phyloP scores from a whole-genome alignment of 2,888 invertebrate species.

The Tiliacea aurago region DNA sequence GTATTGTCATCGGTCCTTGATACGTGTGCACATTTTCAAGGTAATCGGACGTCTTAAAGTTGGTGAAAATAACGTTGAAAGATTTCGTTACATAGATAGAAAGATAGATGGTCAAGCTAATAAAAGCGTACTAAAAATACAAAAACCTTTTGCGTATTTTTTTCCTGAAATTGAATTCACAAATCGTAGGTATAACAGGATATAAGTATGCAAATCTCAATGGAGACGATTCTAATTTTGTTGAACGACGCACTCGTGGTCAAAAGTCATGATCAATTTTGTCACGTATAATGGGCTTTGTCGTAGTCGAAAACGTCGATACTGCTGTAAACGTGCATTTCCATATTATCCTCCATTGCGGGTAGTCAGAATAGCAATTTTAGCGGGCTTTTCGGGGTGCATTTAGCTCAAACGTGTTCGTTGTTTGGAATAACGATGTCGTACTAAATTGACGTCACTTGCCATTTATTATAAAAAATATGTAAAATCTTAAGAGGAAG shows the following conservation, averaged over 20 bases:
- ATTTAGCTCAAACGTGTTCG: constrained; percentile 55
- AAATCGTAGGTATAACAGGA: constrained; percentile 13
- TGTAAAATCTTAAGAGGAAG: constrained; percentile 23
- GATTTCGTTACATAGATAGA: no score
- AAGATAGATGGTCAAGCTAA: no score
- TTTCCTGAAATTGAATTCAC: constrained; percentile 22
- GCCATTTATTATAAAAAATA: constrained; percentile 17
- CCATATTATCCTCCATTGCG: constrained; percentile 55
- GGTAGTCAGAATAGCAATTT: constrained; percentile 52
- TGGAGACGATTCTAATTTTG: constrained; percentile 44
- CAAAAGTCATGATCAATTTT: constrained; percentile 61
- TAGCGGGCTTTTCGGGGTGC: constrained; percentile 34
- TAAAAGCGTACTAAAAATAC: neutral
- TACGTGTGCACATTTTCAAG: no score
- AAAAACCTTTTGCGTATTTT: constrained; percentile 7
- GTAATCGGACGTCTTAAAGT: no score
- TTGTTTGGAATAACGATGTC: constrained; percentile 40
- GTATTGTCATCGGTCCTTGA: no score
- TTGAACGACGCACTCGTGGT: constrained; percentile 37
- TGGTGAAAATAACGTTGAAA: no score
- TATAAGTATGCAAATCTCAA: constrained; percentile 50
- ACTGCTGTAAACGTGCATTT: constrained; percentile 54
- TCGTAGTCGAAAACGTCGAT: constrained; percentile 55
- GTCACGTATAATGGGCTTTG: constrained; percentile 57
- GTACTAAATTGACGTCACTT: constrained; percentile 32